Percentiles rank a stretch among this genome's conserved stretches.
Evolutionary conservation across 2,797 vertebrate genomes (phyloP).

Genomic region (Pagetopsis macropterus): DNA sequence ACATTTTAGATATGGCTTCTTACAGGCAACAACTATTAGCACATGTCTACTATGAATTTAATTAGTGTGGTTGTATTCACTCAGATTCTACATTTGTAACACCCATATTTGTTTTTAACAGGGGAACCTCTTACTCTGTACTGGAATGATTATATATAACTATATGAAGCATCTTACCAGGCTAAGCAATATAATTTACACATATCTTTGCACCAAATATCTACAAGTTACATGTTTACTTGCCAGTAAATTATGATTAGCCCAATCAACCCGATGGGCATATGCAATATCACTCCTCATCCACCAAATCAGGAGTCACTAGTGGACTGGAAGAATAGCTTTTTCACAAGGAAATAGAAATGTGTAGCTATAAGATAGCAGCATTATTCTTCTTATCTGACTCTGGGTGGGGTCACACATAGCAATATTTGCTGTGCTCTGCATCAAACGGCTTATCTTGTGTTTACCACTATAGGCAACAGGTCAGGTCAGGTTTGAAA

Average conservation of each 20-base stretch:
- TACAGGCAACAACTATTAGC: not conserved
- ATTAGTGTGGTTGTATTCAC: not conserved
- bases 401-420: not conserved
- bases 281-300: not conserved
- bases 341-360: not conserved
- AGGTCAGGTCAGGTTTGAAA: no score
- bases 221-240: not conserved
- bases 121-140: not conserved
- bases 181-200: not conserved
- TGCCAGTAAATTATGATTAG: conserved; percentile 8
- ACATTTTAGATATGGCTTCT: not conserved
- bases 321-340: not conserved
- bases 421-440: not conserved
- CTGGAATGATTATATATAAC: conserved; percentile 3
- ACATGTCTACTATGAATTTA: not conserved
- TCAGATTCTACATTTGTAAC: not conserved
- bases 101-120: not conserved
- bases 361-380: not conserved
- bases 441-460: not conserved
- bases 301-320: not conserved
- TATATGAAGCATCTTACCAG: not conserved
- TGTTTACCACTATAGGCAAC: not conserved
- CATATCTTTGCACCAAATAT: conserved; percentile 6
- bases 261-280: not conserved
- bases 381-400: not conserved